Base-by-base conservation (phyloP, 2,797 vertebrate genomes). In the Microctenopoma steveboyesi region DNA sequence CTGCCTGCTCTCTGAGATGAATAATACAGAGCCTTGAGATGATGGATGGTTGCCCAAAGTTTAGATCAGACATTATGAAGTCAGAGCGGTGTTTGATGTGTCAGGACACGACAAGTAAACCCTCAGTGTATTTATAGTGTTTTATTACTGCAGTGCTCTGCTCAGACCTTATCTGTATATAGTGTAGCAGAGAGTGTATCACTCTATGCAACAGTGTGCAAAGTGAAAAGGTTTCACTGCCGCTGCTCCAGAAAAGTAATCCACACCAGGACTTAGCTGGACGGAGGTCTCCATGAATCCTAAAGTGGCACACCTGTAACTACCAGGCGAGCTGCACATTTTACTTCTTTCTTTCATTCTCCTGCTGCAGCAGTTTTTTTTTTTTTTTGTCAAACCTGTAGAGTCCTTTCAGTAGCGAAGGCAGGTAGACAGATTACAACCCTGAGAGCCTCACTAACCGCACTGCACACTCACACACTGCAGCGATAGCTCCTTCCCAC, bases 201-300 rank as follows among this genome's bases (percentile, higher is more conserved):
- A 11, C 13, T 14, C 12, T 42, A 30, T 5, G 18, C 10, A 25
- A 6, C 11, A 15, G 9, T 52, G 16, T 33, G 16, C 27, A 10
- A n/a, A 40, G 16, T 43, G 45, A 42, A 35, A 70, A 49, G 27
- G 27, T 62, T 7, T n/a, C 43, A 55, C 7, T 35, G 68, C 81
- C 80, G 60, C 64, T 74, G 62, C 43, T 64, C 8, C 14, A 13
- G 3, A 55, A 60, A 8, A 46, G 39, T 49, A 51, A 42, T 68
- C 45, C 50, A 64, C 40, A 12, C 25, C 28, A 48, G 40, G 63
- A 69, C 3, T 64, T 43, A 43, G 60, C 43, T 49, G 54, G 60
- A 58, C 71, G 39, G 10, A 25, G 74, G 27, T 76, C 79, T 74
- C 81, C 64, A 80, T 85, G 74, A 69, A 86, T 86, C 83, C 84